Evolutionary conservation across 2,113 vertebrate species (phyloP).

Genomic region (Oreocharis arfaki): DNA sequence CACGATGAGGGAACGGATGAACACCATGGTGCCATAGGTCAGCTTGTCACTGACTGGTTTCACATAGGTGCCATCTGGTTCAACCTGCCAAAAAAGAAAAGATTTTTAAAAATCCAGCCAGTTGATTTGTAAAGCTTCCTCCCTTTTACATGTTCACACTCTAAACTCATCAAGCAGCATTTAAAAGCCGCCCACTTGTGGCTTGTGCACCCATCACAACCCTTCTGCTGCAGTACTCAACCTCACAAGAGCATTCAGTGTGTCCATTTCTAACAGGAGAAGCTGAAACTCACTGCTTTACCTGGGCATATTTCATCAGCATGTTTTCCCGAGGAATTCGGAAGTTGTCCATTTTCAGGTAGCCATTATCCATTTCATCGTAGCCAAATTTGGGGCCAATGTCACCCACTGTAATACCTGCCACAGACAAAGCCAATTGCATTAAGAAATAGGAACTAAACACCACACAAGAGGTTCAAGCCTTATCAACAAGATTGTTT

Average conservation of each 20-base stretch:
- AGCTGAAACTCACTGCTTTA: constrained; percentile 46
- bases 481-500: neutral
- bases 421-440: neutral
- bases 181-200: neutral
- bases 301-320: constrained; percentile 97
- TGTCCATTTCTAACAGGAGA: neutral
- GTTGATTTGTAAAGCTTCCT: neutral
- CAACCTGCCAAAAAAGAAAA: constrained; percentile 74
- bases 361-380: constrained; percentile 94
- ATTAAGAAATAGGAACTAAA: neutral
- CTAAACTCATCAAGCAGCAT: neutral
- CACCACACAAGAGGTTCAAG: neutral
- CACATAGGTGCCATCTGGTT: constrained; percentile 89
- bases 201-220: no score
- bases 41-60: constrained; percentile 92
- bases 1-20: constrained; percentile 90
- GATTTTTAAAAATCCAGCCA: accelerated
- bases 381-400: constrained; percentile 98
- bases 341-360: constrained; percentile 91
- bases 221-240: neutral
- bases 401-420: constrained; percentile 92
- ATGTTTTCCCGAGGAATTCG: constrained; percentile 94
- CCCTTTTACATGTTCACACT: neutral
- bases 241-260: neutral
- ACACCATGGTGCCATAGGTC: constrained; percentile 98